Evolutionary conservation across 2,888 invertebrate genomes (phyloP), one percentile per base, ranked within the genome.

Genomic region (Aphrophora alni): DNA sequence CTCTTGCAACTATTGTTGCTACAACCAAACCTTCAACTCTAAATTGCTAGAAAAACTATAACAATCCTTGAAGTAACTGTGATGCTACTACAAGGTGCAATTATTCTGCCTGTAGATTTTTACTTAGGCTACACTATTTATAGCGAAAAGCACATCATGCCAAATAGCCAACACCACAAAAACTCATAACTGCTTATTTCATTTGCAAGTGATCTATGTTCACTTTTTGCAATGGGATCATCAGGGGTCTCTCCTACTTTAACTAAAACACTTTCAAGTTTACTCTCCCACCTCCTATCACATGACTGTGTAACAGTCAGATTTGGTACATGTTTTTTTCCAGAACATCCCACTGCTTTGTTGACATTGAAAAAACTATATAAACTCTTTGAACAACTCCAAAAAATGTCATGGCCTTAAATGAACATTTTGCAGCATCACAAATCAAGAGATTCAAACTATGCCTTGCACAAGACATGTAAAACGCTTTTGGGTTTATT

Each of bases 111-210:
- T 78, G 78, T 44, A 78, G 27, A 28, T 7, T 26, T 73, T 78
- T 78, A 51, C 78, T 73, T n/a, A n/a, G n/a, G n/a, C n/a, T 71
- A 78, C 78, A 72, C 24, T 78, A 38, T 78, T 38, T 72, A 78
- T 28, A 73, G 72, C 51, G 73, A 74, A 79, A 26, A 78, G 51
- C 38, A 73, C 71, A 73, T 44, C 79, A 75, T 71, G 70, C 38
- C 79, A 79, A 28, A 79, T 73, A 74, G 59, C 59, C 27, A 79
- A 33, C 21, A 59, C 28, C 44, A 79, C 59, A 79, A 74, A 27
- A 79, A 51, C 24, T 79, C 73, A 28, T 73, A 79, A 27, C 59
- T 38, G 10, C 68, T 28, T 75, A 79, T 68, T n/a, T 79, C 44
- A 68, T 79, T 79, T 12, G 17, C 33, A 33, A 75, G 27, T 59